These are phyloP conservation scores for Acipenser oxyrinchus DNA, from an alignment of 2,797 vertebrate species.

Conservation along the genomic window DNA sequence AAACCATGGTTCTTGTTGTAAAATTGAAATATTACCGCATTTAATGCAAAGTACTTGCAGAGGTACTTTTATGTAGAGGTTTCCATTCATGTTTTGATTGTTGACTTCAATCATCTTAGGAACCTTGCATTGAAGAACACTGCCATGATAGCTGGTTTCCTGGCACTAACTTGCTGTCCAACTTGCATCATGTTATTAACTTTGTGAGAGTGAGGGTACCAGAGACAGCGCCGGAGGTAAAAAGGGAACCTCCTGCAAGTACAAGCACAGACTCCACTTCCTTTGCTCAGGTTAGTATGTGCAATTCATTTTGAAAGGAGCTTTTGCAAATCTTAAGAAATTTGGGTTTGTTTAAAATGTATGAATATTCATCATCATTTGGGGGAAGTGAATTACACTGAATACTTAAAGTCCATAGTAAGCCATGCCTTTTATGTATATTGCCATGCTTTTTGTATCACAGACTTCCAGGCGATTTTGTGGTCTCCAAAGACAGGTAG, in stretches of 20 bases:
- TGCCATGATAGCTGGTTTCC: slow-evolving; percentile 99
- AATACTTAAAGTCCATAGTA: too few relatives aligned
- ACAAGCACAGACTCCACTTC: slow-evolving; percentile 80
- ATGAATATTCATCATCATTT: too few relatives aligned
- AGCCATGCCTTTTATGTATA: neutral
- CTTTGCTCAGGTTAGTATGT: slow-evolving; percentile 72
- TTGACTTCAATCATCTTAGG: slow-evolving; percentile 48
- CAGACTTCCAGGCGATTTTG: slow-evolving; percentile 83
- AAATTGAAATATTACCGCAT: too few relatives aligned
- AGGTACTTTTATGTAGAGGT: too few relatives aligned
- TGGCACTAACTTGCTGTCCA: slow-evolving; percentile 87
- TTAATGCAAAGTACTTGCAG: too few relatives aligned
- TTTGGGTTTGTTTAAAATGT: neutral
- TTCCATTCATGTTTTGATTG: neutral
- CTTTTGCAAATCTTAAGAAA: neutral
- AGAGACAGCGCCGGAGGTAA: slow-evolving; percentile 91
- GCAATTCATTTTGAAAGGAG: neutral
- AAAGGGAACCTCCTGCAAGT: slow-evolving; percentile 78
- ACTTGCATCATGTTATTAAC: slow-evolving; percentile 95
- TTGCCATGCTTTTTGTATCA: slow-evolving; percentile 42
- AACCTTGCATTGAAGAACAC: slow-evolving; percentile 81
- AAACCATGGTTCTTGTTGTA: too few relatives aligned
- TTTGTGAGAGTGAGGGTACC: slow-evolving; percentile 92
- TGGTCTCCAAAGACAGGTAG: slow-evolving; percentile 98
- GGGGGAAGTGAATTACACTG: too few relatives aligned